Evolutionary conservation across 2,888 invertebrate genomes (phyloP).

Genomic region (Noctua comes): DNA sequence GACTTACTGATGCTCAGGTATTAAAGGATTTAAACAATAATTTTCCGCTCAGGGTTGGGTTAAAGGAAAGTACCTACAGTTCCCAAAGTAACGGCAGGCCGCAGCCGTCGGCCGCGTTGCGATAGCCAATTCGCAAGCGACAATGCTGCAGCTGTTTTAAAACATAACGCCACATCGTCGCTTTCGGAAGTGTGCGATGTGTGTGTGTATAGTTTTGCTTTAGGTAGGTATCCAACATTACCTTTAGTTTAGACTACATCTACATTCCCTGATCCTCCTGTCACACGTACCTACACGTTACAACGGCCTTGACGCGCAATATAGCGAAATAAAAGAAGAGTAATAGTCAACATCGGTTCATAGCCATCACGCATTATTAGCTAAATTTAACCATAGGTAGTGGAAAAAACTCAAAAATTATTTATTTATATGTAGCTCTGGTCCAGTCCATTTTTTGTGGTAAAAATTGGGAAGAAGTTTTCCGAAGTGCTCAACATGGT

Average conservation of each 20-base stretch:
- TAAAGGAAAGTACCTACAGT: not conserved
- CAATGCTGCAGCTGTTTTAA: not conserved
- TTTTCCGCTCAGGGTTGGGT: not conserved
- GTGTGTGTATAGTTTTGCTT: not conserved
- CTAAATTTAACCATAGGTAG: too few relatives aligned
- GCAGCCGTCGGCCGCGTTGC: not conserved
- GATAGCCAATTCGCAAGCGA: not conserved
- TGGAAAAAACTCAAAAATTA: too few relatives aligned
- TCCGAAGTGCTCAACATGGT: too few relatives aligned
- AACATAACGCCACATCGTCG: not conserved
- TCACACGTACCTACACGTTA: too few relatives aligned
- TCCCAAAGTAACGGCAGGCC: not conserved
- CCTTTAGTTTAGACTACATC: too few relatives aligned
- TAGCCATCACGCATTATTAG: too few relatives aligned
- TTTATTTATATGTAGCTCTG: too few relatives aligned
- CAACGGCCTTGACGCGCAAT: not conserved
- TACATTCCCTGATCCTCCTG: too few relatives aligned
- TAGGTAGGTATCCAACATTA: not conserved
- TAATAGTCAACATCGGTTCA: too few relatives aligned
- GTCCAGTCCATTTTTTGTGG: too few relatives aligned
- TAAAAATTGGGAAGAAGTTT: too few relatives aligned
- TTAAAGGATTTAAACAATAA: not conserved
- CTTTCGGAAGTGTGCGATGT: not conserved
- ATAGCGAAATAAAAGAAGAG: too few relatives aligned
- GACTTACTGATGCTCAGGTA: conserved; percentile 97